Evolutionary conservation across 2,797 vertebrate species (phyloP).

Genomic region (Margarornis squamiger): DNA sequence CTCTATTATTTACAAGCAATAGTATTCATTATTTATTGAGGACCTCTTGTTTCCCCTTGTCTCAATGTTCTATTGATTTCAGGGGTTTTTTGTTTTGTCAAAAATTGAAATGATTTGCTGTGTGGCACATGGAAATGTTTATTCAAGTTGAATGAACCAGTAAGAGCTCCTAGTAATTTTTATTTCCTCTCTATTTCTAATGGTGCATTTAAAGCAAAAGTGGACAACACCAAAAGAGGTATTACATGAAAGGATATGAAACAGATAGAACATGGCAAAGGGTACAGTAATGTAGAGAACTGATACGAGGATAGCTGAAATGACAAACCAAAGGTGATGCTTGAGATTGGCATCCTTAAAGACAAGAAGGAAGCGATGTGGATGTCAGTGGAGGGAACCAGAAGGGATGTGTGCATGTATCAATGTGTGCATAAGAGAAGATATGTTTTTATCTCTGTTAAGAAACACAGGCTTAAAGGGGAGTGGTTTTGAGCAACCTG

Average conservation of each 20-base stretch:
- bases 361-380: background rate
- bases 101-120: background rate
- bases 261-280: background rate
- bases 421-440: background rate
- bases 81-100: background rate
- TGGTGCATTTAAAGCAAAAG: background rate
- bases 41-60: slow-evolving; percentile 2
- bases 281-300: background rate
- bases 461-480: background rate
- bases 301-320: background rate
- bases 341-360: background rate
- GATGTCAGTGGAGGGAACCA: background rate
- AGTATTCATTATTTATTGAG: background rate
- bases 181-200: background rate
- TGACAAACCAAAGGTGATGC: background rate
- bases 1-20: background rate
- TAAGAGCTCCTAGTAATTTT: slow-evolving; percentile 18
- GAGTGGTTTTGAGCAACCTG: background rate
- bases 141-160: slow-evolving; percentile 17
- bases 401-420: background rate
- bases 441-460: background rate
- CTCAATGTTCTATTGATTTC: background rate
- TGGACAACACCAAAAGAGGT: background rate
- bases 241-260: background rate
- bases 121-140: slow-evolving; percentile 38